These are phyloP conservation scores for Halichondria panicea DNA, from an alignment of 37 sponge, comb jelly and placozoan species.

Conservation along the genomic window DNA sequence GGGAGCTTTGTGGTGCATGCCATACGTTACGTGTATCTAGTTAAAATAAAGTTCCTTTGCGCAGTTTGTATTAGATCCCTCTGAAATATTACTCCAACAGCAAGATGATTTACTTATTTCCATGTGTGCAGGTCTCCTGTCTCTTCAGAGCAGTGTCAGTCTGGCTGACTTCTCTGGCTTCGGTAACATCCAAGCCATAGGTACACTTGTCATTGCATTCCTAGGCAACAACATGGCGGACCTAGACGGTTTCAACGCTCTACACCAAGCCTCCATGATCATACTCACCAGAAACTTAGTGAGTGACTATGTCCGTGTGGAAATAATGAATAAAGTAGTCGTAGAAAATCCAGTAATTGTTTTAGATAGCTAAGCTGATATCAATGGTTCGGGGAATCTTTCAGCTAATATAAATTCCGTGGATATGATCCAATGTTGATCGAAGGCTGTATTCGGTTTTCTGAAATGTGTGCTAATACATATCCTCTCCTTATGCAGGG, in stretches of 20 bases:
- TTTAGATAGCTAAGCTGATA: too few relatives aligned
- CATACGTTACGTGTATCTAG: background rate
- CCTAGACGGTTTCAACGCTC: slow-evolving; percentile 34
- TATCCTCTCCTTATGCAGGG: slow-evolving; percentile 7
- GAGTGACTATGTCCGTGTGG: background rate
- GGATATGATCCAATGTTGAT: too few relatives aligned
- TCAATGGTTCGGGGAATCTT: too few relatives aligned
- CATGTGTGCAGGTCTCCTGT: slow-evolving; percentile 29
- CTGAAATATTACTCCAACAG: background rate
- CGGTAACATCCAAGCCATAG: slow-evolving; percentile 18
- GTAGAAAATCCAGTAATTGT: too few relatives aligned
- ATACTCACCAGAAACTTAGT: slow-evolving; percentile 33
- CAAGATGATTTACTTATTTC: background rate
- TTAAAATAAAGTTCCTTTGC: background rate
- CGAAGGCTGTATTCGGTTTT: too few relatives aligned
- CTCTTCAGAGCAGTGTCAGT: slow-evolving; percentile 31
- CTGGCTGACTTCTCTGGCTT: slow-evolving; percentile 54
- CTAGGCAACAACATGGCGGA: slow-evolving; percentile 5
- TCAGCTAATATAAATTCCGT: too few relatives aligned
- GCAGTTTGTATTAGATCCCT: background rate
- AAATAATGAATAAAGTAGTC: background rate
- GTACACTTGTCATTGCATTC: slow-evolving; percentile 24
- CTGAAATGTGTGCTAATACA: too few relatives aligned
- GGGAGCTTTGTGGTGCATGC: too few relatives aligned
- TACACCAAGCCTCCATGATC: slow-evolving; percentile 12